Evolutionary conservation across 2,797 vertebrate genomes (phyloP).

Genomic region (Cossypha dichroa): DNA sequence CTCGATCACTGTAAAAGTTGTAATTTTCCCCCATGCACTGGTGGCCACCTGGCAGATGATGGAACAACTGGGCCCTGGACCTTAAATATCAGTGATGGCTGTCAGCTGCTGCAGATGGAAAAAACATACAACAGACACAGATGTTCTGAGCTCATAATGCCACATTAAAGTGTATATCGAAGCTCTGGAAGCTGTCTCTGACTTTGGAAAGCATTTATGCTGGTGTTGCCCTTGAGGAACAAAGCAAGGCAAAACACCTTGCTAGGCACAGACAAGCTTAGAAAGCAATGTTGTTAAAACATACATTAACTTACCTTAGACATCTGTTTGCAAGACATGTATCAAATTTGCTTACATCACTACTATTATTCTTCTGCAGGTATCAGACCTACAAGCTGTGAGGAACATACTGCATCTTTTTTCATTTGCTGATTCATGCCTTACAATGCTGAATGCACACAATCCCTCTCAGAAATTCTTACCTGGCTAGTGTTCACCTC

Average conservation of each 20-base stretch:
- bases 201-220: background rate
- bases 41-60: background rate
- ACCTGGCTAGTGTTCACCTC: background rate
- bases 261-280: background rate
- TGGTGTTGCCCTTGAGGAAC: background rate
- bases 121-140: background rate
- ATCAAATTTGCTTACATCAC: background rate
- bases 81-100: background rate
- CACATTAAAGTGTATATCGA: background rate
- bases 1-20: background rate
- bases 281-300: background rate
- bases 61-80: background rate
- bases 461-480: background rate
- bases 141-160: background rate
- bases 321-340: background rate
- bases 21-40: background rate
- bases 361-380: background rate
- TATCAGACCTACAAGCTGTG: background rate
- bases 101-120: background rate
- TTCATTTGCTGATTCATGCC: background rate
- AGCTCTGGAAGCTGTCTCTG: background rate
- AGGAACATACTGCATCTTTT: background rate
- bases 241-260: background rate
- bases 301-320: background rate
- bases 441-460: background rate